Percentiles rank a stretch among this genome's conserved stretches.
phyloP scores from a whole-genome alignment of 2,113 vertebrate genomes.

The Gasterosteus nipponicus region DNA sequence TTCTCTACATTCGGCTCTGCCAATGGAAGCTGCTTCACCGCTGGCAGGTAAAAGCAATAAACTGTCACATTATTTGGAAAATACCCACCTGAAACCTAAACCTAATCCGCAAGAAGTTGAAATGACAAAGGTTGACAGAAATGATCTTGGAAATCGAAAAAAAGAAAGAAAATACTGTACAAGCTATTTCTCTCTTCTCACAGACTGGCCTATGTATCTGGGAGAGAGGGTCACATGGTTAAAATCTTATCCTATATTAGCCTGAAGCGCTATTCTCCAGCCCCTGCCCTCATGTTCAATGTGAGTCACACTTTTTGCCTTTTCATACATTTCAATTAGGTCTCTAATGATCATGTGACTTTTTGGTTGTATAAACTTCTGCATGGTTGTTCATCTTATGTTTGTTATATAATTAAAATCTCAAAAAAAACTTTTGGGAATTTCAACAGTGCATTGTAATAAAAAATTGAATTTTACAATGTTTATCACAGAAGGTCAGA shows the following conservation, averaged over 20 bases:
- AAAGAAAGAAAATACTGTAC: background rate
- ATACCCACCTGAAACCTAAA: background rate
- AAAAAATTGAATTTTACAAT: background rate
- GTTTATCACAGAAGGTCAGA: background rate
- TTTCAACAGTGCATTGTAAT: background rate
- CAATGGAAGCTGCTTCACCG: slow-evolving; percentile 93
- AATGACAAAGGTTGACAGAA: background rate
- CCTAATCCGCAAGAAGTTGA: background rate
- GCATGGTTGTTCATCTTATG: background rate
- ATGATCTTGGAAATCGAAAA: background rate
- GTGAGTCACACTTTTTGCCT: slow-evolving; percentile 79
- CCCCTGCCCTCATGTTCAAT: slow-evolving; percentile 90
- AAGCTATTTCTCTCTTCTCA: slow-evolving; percentile 33
- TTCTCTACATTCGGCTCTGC: slow-evolving; percentile 95
- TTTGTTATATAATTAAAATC: background rate
- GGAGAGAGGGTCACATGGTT: slow-evolving; percentile 94
- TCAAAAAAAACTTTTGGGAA: background rate
- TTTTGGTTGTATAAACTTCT: background rate
- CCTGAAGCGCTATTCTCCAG: slow-evolving; percentile 85
- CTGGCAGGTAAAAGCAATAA: slow-evolving; percentile 85
- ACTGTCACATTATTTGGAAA: background rate
- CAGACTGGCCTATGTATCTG: slow-evolving; percentile 90
- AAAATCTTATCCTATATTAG: slow-evolving; percentile 92
- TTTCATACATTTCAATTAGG: background rate
- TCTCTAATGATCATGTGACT: background rate